Evolutionary conservation across 2,113 vertebrate genomes (phyloP).

Genomic region (Himantopus leucocephalus): DNA sequence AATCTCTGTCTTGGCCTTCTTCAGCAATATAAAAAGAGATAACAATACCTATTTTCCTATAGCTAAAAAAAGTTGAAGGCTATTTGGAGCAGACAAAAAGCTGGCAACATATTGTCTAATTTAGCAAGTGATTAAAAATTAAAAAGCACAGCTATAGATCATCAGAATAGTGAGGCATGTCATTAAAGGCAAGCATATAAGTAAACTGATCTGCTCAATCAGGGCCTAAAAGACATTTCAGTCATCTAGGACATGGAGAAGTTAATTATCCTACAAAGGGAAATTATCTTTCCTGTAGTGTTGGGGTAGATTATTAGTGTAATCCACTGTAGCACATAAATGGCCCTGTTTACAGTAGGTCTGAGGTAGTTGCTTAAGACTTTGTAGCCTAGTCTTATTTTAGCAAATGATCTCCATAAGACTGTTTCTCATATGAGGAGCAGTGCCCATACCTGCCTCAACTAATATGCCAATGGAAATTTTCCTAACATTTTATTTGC

Average conservation of each 20-base stretch:
- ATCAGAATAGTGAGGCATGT: background rate
- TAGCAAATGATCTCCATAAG: background rate
- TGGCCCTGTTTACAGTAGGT: background rate
- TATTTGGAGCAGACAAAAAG: background rate
- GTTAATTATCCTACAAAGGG: background rate
- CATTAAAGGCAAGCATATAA: background rate
- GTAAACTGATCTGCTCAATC: background rate
- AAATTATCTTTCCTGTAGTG: background rate
- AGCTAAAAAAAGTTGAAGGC: background rate
- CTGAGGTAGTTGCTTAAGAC: background rate
- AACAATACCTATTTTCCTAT: background rate
- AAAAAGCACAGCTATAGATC: background rate
- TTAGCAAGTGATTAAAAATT: slow-evolving; percentile 20
- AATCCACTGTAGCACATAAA: background rate
- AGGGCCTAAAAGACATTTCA: background rate
- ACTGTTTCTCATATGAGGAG: background rate
- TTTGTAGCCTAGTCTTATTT: background rate
- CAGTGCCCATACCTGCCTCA: background rate
- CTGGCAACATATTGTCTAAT: background rate
- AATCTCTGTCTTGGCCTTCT: background rate
- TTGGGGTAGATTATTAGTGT: background rate
- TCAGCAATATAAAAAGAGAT: background rate
- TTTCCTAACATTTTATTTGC: background rate
- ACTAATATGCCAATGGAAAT: background rate
- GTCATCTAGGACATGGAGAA: background rate